Evolutionary conservation across 2,113 vertebrate genomes (phyloP).

Genomic region (Dipodomys spectabilis): DNA sequence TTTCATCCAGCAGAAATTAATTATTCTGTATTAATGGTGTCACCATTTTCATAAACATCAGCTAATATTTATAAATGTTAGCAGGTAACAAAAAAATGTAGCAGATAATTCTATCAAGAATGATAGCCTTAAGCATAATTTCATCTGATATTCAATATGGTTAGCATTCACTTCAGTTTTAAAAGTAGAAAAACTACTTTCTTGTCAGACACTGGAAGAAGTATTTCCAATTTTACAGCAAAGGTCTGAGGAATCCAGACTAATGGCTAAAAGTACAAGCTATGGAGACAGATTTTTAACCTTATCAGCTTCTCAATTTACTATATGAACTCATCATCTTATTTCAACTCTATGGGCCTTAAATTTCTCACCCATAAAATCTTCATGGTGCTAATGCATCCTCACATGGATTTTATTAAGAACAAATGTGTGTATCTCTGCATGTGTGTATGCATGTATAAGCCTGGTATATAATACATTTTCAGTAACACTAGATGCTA

Average conservation of each 20-base stretch:
- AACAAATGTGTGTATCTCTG: neutral
- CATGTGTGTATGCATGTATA: too few relatives aligned
- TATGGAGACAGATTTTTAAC: neutral
- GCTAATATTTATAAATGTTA: neutral
- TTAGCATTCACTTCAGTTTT: neutral
- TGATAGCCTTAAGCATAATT: slow-evolving; percentile 10
- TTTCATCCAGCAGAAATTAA: neutral
- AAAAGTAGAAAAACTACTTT: neutral
- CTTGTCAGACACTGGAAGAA: neutral
- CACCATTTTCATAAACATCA: neutral
- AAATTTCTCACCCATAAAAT: neutral
- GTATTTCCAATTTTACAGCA: neutral
- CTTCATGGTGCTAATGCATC: neutral
- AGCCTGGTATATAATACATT: neutral
- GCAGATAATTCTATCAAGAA: neutral
- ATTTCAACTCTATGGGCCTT: neutral
- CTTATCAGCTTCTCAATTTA: neutral
- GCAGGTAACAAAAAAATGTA: neutral
- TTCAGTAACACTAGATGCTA: neutral
- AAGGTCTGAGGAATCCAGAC: neutral
- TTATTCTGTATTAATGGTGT: neutral
- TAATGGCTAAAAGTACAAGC: neutral
- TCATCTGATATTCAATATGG: slow-evolving; percentile 29
- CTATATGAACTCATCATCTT: neutral
- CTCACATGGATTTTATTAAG: neutral